Base-by-base conservation (phyloP, 2,888 invertebrate genomes). In the Pilophorus perplexus region DNA sequence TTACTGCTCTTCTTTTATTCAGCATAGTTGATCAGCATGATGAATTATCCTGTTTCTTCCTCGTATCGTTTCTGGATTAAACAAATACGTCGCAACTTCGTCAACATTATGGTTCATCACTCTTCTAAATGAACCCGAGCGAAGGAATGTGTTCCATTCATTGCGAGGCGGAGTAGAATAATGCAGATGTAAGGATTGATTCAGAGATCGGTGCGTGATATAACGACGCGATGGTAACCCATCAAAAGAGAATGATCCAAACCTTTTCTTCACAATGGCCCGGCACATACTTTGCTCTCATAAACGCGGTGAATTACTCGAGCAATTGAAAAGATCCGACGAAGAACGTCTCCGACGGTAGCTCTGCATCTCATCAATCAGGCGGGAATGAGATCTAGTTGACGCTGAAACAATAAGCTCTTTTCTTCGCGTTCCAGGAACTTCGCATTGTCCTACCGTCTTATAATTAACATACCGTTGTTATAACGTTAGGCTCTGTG, bases 331-430 rank as follows among this genome's bases (percentile, higher is more conserved):
- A 52, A 28, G 52, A 28, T n/a, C 22, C 12, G 23, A n/a, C 2
- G 48, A 48, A 55, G 12, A 55, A 55, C 37, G 38, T 38, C 55
- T 28, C n/a, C n/a, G 55, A 37, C 55, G 38, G 55, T 55, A 55
- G 55, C 54, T 18, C 16, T 12, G 38, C 16, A 12, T 42, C 52
- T 59, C 59, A 59, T 59, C 59, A 42, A 42, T 59, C 59, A 59
- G 59, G 25, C 42, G 59, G 44, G 59, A 59, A 59, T 59, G 42
- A 42, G 59, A 59, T 59, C 59, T 42, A 59, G 59, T 42, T 59
- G 59, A 38, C n/a, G 27, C 33, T 55, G n/a, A 23, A 40, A 59
- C 59, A 59, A 59, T 59, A n/a, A 25, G 44, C 42, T 59, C 38
- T 42, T 59, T 59, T 42, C 33, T 33, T 42, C 14, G 23, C 44